Evolutionary conservation across 2,888 invertebrate genomes (phyloP), one percentile per base, ranked within the genome.

Genomic region (Sinopyrophorus schimmeli): DNA sequence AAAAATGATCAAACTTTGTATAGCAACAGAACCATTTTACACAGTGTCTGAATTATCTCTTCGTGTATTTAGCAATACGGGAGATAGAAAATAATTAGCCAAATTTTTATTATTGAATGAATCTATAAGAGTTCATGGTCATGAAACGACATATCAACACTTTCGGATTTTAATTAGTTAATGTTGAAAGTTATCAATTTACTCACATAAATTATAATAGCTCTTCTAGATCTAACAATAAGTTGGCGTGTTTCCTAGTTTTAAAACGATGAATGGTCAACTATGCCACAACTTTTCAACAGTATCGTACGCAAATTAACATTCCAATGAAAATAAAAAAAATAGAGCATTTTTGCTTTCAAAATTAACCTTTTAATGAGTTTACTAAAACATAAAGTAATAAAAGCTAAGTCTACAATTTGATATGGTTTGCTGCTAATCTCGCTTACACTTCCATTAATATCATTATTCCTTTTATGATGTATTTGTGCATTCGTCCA

Each of bases 121-220:
- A 40, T 23, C 39, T 12, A 32, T 39, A 31, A 14, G 7, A 9
- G 31, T 31, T 41, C 30, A 28, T 6, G 31, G 17, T 18, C 37
- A 34, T n/a, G n/a, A n/a, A n/a, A n/a, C 31, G 39, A 21, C 35
- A 34, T 17, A 39, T 34, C 12, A 44, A 28, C 44, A 41, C 40
- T 47, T 47, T 47, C 35, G 28, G 35, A 47, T 41, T 47, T 41
- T 47, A 30, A 47, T 41, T 47, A 24, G 28, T 11, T 10, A 31
- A 31, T 14, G 31, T 40, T 32, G 34, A 35, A 47, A 35, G 32
- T 40, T 41, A 34, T 40, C 24, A 40, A 21, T 35, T 40, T 34
- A 10, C 10, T 35, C 14, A n/a, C 10, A 34, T 26, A 15, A 15
- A 38, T 31, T 31, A 10, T 23, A 31, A 38, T 37, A 17, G 32